Evolutionary conservation across 2,113 vertebrate genomes (phyloP).

Genomic region (Anolis carolinensis): DNA sequence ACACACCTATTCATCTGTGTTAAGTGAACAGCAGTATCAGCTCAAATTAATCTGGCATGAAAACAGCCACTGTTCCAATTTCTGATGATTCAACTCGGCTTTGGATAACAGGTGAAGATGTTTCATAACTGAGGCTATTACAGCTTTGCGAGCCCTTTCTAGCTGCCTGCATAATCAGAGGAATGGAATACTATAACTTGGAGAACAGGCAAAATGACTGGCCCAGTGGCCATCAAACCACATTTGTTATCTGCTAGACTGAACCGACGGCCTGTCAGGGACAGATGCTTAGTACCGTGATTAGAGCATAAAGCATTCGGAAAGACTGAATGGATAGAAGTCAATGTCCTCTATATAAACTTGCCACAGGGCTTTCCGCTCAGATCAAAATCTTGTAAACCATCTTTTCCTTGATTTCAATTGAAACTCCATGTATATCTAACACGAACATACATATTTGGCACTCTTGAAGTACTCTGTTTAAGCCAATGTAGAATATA

Average conservation of each 20-base stretch:
- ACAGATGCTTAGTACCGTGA: slow-evolving; percentile 61
- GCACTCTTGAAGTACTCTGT: neutral
- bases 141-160: slow-evolving; percentile 62
- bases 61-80: slow-evolving; percentile 81
- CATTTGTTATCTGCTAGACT: slow-evolving; percentile 64
- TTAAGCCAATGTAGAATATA: rapidly evolving
- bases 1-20: slow-evolving; percentile 79
- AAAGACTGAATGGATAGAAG: slow-evolving; percentile 62
- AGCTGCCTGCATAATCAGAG: slow-evolving; percentile 69
- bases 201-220: slow-evolving; percentile 34
- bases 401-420: neutral
- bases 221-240: slow-evolving; percentile 29
- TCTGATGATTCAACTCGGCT: slow-evolving; percentile 79
- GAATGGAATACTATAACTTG: slow-evolving; percentile 39
- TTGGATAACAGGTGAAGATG: slow-evolving; percentile 83
- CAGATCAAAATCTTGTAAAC: slow-evolving; percentile 51
- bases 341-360: slow-evolving; percentile 46
- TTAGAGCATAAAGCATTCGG: slow-evolving; percentile 63
- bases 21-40: slow-evolving; percentile 77
- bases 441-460: rapidly evolving
- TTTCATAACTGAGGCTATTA: slow-evolving; percentile 82
- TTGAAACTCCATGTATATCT: slow-evolving; percentile 42
- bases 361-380: slow-evolving; percentile 51
- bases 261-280: slow-evolving; percentile 65
- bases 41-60: slow-evolving; percentile 81